Conservation (phyloP, 1,140 invertebrate species). For the Eueides isabella region DNA sequence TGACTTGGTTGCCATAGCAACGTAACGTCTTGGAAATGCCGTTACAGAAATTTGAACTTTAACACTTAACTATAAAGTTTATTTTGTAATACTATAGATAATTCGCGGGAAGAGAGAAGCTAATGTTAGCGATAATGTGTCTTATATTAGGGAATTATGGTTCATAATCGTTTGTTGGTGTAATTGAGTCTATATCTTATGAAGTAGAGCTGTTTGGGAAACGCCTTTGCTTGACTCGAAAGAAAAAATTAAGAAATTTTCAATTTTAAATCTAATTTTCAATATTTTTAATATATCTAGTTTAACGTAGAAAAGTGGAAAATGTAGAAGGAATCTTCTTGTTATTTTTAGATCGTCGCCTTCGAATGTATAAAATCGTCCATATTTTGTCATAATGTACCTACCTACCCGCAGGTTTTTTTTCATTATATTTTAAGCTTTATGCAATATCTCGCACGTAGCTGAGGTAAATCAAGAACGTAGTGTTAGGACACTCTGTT, state of each 20-base stretch:
- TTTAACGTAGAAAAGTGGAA: too few relatives aligned
- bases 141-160: neutral
- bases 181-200: neutral
- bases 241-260: neutral
- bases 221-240: neutral
- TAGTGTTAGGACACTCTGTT: too few relatives aligned
- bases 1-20: conserved; percentile 64
- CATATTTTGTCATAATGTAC: too few relatives aligned
- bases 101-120: neutral
- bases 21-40: conserved; percentile 52
- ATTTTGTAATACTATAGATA: neutral
- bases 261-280: neutral
- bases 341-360: too few relatives aligned
- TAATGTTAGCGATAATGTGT: neutral
- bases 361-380: too few relatives aligned
- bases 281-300: too few relatives aligned
- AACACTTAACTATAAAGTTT: neutral
- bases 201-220: neutral
- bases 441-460: too few relatives aligned
- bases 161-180: neutral
- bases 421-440: too few relatives aligned
- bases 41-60: conserved; percentile 6
- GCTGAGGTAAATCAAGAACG: too few relatives aligned
- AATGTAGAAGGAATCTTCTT: too few relatives aligned
- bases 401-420: too few relatives aligned